A percentile compares a stretch with the other conserved stretches of the same genome.
phyloP scores from a whole-genome alignment of 1,140 invertebrate species.

The Platyscapa corneri region DNA sequence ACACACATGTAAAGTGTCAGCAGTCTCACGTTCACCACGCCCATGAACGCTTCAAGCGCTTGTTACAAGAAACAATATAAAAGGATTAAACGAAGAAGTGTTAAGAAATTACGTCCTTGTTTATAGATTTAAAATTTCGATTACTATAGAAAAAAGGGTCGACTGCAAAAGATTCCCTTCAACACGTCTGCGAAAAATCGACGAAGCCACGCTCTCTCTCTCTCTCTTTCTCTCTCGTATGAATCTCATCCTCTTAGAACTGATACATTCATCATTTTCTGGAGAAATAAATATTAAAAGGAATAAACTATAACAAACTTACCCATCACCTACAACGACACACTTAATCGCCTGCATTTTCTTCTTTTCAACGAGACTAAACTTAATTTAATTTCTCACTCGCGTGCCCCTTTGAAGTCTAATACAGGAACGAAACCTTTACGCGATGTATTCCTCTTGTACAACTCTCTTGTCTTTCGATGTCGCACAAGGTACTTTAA shows the following conservation, averaged over 20 bases:
- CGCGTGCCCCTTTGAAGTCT: not conserved
- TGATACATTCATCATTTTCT: not conserved
- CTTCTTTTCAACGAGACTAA: not conserved
- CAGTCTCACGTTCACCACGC: slow-evolving; percentile 43
- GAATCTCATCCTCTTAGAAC: not conserved
- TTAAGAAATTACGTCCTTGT: not conserved
- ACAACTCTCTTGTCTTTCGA: not conserved
- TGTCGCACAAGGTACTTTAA: not conserved
- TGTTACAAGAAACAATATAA: not conserved
- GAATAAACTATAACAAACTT: slow-evolving; percentile 69
- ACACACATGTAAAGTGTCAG: slow-evolving; percentile 41
- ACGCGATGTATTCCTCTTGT: not conserved
- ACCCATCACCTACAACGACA: slow-evolving; percentile 96
- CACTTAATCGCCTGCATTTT: slow-evolving; percentile 95
- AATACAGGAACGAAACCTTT: slow-evolving; percentile 1
- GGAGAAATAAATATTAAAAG: not conserved
- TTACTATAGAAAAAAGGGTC: slow-evolving; percentile 6
- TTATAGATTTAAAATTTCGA: not conserved
- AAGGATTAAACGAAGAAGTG: not conserved
- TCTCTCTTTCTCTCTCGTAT: not conserved
- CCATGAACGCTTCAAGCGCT: slow-evolving; percentile 18
- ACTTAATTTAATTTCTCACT: slow-evolving; percentile 4
- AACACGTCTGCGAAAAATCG: slow-evolving; percentile 17
- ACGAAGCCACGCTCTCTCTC: slow-evolving; percentile 25
- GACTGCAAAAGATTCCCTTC: not conserved